These are phyloP conservation scores for Solen grandis DNA, from an alignment of 1,140 invertebrate genomes.

Conservation along the genomic window DNA sequence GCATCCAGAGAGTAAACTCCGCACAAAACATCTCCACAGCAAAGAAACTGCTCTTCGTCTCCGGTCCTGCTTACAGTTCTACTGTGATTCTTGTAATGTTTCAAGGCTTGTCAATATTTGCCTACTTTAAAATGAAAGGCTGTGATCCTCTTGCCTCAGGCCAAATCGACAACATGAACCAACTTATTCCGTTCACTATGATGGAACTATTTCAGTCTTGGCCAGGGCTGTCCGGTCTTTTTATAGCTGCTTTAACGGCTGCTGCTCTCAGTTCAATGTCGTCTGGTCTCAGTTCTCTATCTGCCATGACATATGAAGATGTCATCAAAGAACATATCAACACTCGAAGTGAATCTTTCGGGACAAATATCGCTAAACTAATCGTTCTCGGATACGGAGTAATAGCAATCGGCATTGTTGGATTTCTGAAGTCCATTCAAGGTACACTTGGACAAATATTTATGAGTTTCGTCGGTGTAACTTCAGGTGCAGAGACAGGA, in stretches of 20 bases:
- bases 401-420: conserved; percentile 11
- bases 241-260: conserved; percentile 35
- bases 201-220: too few species aligned
- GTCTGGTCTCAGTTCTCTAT: conserved; percentile 26
- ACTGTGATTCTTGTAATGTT: conserved; percentile 18
- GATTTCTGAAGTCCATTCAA: conserved; percentile 14
- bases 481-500: conserved; percentile 5
- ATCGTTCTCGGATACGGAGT: conserved; percentile 24
- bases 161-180: too few species aligned
- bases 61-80: too few species aligned
- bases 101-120: conserved; percentile 28
- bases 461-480: conserved; percentile 12
- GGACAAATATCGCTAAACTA: too few species aligned
- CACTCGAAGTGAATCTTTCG: too few species aligned
- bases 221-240: conserved; percentile 21
- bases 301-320: too few species aligned
- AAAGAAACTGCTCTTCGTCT: too few species aligned
- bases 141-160: too few species aligned
- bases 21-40: background rate
- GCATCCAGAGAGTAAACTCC: conserved; percentile 28
- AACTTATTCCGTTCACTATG: too few species aligned
- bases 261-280: too few species aligned
- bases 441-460: conserved; percentile 33
- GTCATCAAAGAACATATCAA: too few species aligned
- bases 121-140: conserved; percentile 7